Base-by-base conservation (phyloP, 2,888 invertebrate genomes). In the Atherix ibis region DNA sequence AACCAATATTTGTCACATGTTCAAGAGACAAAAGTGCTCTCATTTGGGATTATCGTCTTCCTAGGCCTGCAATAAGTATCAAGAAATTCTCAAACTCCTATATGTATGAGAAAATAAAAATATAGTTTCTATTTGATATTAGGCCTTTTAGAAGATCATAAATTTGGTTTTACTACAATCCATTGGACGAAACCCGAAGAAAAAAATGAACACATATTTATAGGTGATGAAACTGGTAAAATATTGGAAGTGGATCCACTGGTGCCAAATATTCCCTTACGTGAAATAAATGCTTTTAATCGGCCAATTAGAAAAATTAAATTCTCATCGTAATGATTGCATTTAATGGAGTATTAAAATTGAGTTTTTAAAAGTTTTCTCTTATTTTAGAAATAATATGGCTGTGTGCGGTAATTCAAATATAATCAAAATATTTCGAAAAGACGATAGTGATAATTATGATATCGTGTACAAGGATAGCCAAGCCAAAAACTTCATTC, bases 51-150 rank as follows among this genome's bases (percentile, higher is more conserved):
- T 44, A 46, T 30, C 44, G 51, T 19, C 41, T 44, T 28, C 40
- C 48, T 13, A 43, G 47, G 33, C 53, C 53, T n/a, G 51, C 51
- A 34, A 45, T 44, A 40, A 50, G 50, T 51, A 43, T 36, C n/a
- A n/a, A n/a, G n/a, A n/a, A n/a, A n/a, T n/a, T n/a, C n/a, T n/a
- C n/a, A n/a, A n/a, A n/a, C n/a, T n/a, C n/a, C n/a, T n/a, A n/a
- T n/a, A n/a, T n/a, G n/a, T n/a, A n/a, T n/a, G n/a, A n/a, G n/a
- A n/a, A n/a, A n/a, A n/a, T n/a, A n/a, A n/a, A 35, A 19, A 22
- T 13, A 26, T 10, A n/a, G 8, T 4, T n/a, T n/a, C n/a, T 3
- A 25, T 9, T 24, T 6, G 8, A 19, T 3, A 27, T 13, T 16
- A 48, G 47, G 43, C 4, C 22, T 48, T 5, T 45, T 32, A 32